These are phyloP conservation scores for Cichlasoma orientale DNA, from an alignment of 2,797 vertebrate species.

Conservation along the genomic window DNA sequence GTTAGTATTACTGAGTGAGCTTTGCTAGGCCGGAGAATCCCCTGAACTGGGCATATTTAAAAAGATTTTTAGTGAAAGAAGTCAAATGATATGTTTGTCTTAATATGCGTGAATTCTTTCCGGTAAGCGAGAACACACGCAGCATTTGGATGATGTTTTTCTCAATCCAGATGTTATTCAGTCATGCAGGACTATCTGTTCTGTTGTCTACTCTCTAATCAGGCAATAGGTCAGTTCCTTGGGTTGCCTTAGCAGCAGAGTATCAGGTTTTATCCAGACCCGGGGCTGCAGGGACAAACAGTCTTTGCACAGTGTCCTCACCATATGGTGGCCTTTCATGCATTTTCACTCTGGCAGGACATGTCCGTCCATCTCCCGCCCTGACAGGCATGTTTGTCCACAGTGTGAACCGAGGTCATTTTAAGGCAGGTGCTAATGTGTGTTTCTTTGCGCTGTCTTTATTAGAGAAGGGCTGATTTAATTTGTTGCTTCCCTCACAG, in stretches of 20 bases:
- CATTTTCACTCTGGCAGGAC: conserved; percentile 66
- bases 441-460: conserved; percentile 61
- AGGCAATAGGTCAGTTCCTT: conserved; percentile 61
- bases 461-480: conserved; percentile 53
- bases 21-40: not conserved
- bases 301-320: conserved; percentile 64
- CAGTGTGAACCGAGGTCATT: conserved; percentile 48
- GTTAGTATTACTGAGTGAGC: conserved; percentile 77
- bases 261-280: conserved; percentile 78
- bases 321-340: conserved; percentile 83
- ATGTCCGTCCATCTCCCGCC: conserved; percentile 40
- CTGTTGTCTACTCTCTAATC: conserved; percentile 57
- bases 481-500: conserved; percentile 29
- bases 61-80: not conserved
- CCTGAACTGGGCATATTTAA: not conserved
- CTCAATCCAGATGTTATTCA: conserved; percentile 48
- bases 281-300: conserved; percentile 69
- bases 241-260: conserved; percentile 82
- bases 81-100: not conserved
- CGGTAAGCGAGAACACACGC: not conserved
- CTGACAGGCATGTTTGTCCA: conserved; percentile 62
- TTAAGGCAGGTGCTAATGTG: conserved; percentile 60
- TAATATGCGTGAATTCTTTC: not conserved
- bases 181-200: conserved; percentile 39
- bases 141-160: conserved; percentile 16